These are phyloP conservation scores for Bujurquina vittata DNA, from an alignment of 2,113 vertebrate species.

Conservation along the genomic window DNA sequence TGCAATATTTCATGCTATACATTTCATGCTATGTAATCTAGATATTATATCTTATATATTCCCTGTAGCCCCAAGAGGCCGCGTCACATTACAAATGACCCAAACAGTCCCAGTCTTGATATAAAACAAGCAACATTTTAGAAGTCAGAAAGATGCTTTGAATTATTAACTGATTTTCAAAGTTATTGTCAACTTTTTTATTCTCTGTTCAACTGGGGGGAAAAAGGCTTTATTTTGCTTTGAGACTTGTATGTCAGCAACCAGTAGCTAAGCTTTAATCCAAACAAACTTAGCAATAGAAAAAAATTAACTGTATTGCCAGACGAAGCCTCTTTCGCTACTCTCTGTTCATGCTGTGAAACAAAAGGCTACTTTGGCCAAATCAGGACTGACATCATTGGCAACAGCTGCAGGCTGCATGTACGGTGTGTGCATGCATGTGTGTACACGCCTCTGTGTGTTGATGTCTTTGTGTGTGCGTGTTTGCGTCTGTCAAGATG, in stretches of 20 bases:
- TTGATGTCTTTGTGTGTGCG: conserved; percentile 42
- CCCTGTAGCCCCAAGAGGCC: not conserved
- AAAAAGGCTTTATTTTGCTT: conserved; percentile 3
- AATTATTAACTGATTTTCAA: not conserved
- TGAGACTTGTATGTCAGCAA: conserved; percentile 20
- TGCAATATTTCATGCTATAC: not conserved
- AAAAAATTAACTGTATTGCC: conserved; percentile 11
- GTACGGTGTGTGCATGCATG: conserved; percentile 48
- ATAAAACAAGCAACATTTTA: not conserved
- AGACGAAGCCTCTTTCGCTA: conserved; percentile 58
- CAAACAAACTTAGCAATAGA: conserved; percentile 44
- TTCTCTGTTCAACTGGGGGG: not conserved
- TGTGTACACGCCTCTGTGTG: conserved; percentile 31
- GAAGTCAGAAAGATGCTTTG: not conserved
- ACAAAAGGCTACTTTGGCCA: conserved; percentile 74
- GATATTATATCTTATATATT: not conserved
- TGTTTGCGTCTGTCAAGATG: conserved; percentile 73
- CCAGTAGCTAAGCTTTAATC: conserved; percentile 43
- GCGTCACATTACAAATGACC: not conserved
- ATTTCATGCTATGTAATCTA: not conserved
- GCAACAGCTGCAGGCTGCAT: conserved; percentile 79
- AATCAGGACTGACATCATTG: conserved; percentile 79
- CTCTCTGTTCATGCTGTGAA: conserved; percentile 61
- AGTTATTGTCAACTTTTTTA: not conserved
- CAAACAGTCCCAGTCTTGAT: not conserved